Conservation (phyloP, 1,140 invertebrate genomes). For the Whitmania pigra region DNA sequence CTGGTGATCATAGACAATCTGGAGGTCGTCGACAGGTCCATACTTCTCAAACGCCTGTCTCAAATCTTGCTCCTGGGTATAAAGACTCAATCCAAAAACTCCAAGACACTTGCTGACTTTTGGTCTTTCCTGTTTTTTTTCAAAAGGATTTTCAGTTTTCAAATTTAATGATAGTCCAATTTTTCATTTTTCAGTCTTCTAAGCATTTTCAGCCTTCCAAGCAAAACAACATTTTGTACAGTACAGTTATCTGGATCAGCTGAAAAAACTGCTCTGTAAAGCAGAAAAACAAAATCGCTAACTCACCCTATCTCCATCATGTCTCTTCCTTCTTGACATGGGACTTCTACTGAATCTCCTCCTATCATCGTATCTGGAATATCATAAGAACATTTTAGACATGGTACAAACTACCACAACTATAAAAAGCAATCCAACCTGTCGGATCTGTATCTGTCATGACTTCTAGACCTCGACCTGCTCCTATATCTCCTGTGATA, state of each 20-base stretch:
- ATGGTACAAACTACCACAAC: too few relatives aligned
- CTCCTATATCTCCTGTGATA: too few relatives aligned
- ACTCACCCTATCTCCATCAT: constrained; percentile 7
- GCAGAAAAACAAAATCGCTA: background rate
- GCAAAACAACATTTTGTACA: background rate
- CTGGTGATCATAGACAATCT: constrained; percentile 84
- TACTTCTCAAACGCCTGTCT: constrained; percentile 79
- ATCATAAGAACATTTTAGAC: too few relatives aligned
- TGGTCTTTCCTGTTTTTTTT: constrained; percentile 51
- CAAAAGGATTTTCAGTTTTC: too few relatives aligned
- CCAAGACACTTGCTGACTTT: constrained; percentile 69
- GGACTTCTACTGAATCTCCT: background rate
- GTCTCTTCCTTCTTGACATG: constrained; percentile 6
- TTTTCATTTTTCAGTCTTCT: too few relatives aligned
- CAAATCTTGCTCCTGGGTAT: constrained; percentile 74
- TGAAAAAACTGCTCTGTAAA: background rate
- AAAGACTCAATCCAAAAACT: constrained; percentile 75
- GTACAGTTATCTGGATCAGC: background rate
- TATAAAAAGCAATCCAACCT: too few relatives aligned
- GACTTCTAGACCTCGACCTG: too few relatives aligned
- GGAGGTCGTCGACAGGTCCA: constrained; percentile 71
- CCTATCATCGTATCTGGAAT: too few relatives aligned
- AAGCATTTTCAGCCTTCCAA: background rate
- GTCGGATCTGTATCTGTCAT: too few relatives aligned
- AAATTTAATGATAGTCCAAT: too few relatives aligned